Conservation (phyloP, 2,797 vertebrate species). For the Furcifer pardalis region DNA sequence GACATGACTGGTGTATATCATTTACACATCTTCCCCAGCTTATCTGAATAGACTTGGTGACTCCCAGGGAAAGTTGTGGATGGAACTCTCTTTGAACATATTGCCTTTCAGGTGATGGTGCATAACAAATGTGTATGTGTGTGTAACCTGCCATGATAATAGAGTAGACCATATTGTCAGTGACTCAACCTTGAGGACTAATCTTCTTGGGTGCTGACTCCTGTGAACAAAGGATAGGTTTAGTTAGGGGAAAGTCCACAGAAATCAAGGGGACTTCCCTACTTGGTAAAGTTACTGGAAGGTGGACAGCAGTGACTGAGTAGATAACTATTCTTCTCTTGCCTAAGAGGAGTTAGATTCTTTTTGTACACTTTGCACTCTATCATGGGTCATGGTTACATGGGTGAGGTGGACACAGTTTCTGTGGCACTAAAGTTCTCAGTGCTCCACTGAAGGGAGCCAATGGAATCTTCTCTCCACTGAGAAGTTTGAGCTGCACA, state of each 20-base stretch:
- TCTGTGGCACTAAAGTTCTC: not conserved
- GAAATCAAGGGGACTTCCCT: not conserved
- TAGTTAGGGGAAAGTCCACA: not conserved
- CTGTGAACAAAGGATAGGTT: not conserved
- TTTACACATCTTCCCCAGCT: too few relatives aligned
- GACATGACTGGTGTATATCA: too few relatives aligned
- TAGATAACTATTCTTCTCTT: too few relatives aligned
- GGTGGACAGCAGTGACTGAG: not conserved
- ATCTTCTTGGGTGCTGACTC: too few relatives aligned
- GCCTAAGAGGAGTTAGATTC: not conserved
- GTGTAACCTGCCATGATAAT: too few relatives aligned
- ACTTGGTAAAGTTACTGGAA: not conserved
- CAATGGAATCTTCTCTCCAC: not conserved
- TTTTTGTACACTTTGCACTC: not conserved
- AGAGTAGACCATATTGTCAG: too few relatives aligned
- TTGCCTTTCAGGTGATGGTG: not conserved
- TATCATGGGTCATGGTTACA: not conserved
- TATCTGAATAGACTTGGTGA: not conserved
- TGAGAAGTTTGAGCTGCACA: not conserved
- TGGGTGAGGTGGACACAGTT: not conserved
- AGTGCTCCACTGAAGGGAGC: too few relatives aligned
- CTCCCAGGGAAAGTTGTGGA: not conserved
- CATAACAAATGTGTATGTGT: too few relatives aligned
- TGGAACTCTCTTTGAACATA: not conserved
- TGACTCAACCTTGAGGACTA: too few relatives aligned